Evolutionary conservation across 2,113 vertebrate species (phyloP).

Genomic region (Helogale parvula): DNA sequence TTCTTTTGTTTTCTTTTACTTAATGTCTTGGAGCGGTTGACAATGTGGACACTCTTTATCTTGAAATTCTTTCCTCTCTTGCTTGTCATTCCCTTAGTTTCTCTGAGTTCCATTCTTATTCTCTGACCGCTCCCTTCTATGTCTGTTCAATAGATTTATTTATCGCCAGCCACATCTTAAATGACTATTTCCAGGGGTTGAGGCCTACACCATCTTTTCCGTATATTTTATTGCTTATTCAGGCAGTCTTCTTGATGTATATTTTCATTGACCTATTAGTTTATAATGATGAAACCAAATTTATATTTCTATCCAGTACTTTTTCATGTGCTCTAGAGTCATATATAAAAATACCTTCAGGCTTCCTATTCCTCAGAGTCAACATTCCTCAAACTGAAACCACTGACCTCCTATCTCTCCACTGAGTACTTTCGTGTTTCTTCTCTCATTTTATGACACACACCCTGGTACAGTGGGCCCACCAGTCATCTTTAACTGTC

Average conservation of each 20-base stretch:
- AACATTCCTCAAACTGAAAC: neutral
- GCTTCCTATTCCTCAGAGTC: neutral
- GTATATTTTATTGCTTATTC: neutral
- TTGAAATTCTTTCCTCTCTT: neutral
- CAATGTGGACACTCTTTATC: neutral
- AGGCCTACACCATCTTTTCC: neutral
- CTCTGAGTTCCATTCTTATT: neutral
- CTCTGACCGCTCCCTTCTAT: rapidly evolving
- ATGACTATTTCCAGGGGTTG: neutral
- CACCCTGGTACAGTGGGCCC: rapidly evolving
- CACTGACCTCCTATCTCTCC: neutral
- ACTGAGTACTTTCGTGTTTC: neutral
- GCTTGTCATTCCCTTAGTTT: neutral
- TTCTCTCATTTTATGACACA: neutral
- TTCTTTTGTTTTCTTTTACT: neutral
- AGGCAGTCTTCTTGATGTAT: neutral
- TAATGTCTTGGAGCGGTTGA: neutral
- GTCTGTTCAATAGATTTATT: neutral
- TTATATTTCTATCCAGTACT: neutral
- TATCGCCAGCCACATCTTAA: neutral
- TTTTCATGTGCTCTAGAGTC: neutral
- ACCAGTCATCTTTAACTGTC: neutral
- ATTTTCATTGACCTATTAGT: neutral
- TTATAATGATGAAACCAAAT: neutral
- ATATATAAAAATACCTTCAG: neutral